Evolutionary conservation across 2,113 vertebrate genomes (phyloP), one percentile per base, ranked within the genome.

Genomic region (Pelodiscus sinensis): DNA sequence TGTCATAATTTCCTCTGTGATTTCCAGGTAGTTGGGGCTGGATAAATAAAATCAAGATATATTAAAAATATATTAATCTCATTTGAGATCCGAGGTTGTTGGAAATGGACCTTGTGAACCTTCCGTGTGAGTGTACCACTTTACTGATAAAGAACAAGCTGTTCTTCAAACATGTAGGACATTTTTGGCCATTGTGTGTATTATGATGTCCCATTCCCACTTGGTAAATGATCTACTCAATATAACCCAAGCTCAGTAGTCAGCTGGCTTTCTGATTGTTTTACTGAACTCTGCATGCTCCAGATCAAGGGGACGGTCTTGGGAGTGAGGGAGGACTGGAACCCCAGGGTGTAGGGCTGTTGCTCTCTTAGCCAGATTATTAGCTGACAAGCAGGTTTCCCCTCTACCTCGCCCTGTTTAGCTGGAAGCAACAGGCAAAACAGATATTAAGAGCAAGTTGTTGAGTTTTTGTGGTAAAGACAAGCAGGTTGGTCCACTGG

Each of bases 101-200:
- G 86, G 92, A 90, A 95, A 90, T 95, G 95, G 91, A 96, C 92
- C 93, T 91, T 94, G 89, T 78, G 86, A 97, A 96, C 88, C 87
- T 93, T 86, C 87, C 84, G 82, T 51, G 90, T 0, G 22, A 95
- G 94, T 96, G 92, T 91, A 93, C 95, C 86, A 95, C 2, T 94
- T 94, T 87, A 87, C 82, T 91, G 73, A 82, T 84, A 87, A 77
- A 79, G 96, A 95, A 94, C 95, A 96, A 96, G 92, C 93, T 96
- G 91, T 92, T 96, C 92, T 87, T 94, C 86, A 93, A 95, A 85
- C 19, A 19, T 24, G 65, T 1, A 14, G 62, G 4, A 31, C 3
- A 1, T n/a, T 18, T 44, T 88, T 96, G 84, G 87, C 84, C 91
- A 75, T 58, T 75, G 85, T 31, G 82, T 84, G 50, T 95, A 90